phyloP scores from a whole-genome alignment of 2,797 vertebrate species.

The Coilia nasus region DNA sequence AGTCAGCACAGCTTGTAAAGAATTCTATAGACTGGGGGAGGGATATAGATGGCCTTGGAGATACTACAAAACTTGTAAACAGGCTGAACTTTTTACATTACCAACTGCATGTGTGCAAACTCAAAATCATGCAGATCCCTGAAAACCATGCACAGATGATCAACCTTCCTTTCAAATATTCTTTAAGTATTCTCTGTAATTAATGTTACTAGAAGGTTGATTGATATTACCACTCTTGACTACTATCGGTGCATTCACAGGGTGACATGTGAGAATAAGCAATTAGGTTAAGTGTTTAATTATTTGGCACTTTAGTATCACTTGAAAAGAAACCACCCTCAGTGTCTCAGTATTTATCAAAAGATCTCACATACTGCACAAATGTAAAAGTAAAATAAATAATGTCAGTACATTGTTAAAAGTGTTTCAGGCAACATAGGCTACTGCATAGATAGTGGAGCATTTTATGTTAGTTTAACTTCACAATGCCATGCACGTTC shows the following conservation, averaged over 20 bases:
- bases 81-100: not conserved
- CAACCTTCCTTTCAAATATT: too few relatives aligned
- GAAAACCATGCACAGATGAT: too few relatives aligned
- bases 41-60: not conserved
- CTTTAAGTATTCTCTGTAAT: too few relatives aligned
- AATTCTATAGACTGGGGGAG: not conserved
- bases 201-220: too few relatives aligned
- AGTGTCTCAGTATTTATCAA: not conserved
- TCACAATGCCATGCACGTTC: too few relatives aligned
- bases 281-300: not conserved
- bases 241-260: not conserved
- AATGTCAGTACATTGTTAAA: too few relatives aligned
- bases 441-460: too few relatives aligned
- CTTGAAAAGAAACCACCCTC: not conserved
- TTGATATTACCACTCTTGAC: too few relatives aligned
- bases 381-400: not conserved
- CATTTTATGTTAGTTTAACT: too few relatives aligned
- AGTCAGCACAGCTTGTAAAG: not conserved
- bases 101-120: not conserved
- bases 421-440: too few relatives aligned
- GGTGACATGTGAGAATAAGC: not conserved
- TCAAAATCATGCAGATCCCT: too few relatives aligned
- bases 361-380: not conserved
- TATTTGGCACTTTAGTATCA: not conserved
- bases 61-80: not conserved